These are phyloP conservation scores for Hyperopisus bebe DNA, from an alignment of 2,113 vertebrate genomes.

Conservation along the genomic window DNA sequence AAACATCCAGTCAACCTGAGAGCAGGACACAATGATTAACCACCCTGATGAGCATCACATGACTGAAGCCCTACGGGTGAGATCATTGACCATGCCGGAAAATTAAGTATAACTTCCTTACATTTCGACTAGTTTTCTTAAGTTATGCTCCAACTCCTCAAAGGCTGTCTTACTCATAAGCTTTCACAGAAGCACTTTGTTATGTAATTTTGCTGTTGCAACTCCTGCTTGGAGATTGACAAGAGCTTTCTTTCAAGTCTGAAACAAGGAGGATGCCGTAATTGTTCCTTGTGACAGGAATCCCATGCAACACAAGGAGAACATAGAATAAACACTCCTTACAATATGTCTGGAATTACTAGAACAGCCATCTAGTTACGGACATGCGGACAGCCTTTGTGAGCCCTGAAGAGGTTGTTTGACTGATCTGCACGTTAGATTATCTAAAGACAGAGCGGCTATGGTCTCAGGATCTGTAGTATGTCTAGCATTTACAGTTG, in stretches of 20 bases:
- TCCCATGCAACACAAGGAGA: not conserved
- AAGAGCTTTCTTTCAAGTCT: not conserved
- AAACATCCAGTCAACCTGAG: not conserved
- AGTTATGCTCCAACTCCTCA: not conserved
- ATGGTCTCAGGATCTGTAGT: not conserved
- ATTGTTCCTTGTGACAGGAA: not conserved
- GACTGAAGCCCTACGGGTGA: not conserved
- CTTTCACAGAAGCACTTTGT: not conserved
- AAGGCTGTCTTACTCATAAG: not conserved
- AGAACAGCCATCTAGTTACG: not conserved
- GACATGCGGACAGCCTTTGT: not conserved
- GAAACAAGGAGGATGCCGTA: not conserved
- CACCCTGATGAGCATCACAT: slow-evolving; percentile 7
- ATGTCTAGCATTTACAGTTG: not conserved
- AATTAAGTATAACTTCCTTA: not conserved
- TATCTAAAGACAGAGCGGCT: not conserved
- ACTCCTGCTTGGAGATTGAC: not conserved
- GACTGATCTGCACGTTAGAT: not conserved
- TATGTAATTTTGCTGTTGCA: not conserved
- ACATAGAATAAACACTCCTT: not conserved
- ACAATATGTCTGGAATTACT: not conserved
- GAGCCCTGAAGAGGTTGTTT: not conserved
- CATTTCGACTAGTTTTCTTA: not conserved
- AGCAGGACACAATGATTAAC: slow-evolving; percentile 12
- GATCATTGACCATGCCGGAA: not conserved